Percentiles rank a stretch among this genome's conserved stretches.
Evolutionary conservation across 2,797 vertebrate genomes (phyloP).

Genomic region (Dermochelys coriacea): DNA sequence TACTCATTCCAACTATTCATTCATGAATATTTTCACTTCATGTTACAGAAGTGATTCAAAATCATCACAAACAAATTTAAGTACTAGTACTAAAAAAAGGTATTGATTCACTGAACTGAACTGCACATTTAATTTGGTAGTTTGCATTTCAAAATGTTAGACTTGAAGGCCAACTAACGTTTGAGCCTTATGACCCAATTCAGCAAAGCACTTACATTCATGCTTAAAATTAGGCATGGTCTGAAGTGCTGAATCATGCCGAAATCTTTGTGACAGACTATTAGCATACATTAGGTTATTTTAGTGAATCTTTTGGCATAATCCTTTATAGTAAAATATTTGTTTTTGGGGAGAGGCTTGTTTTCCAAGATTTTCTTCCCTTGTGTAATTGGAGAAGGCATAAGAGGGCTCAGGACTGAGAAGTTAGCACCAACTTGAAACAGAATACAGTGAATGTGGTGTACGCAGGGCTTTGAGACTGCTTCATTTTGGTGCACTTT

Average conservation of each 20-base stretch:
- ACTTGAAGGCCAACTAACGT: background rate
- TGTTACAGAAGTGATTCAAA: slow-evolving; percentile 11
- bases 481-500: background rate
- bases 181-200: background rate
- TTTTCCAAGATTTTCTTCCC: background rate
- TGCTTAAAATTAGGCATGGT: background rate
- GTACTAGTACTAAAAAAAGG: background rate
- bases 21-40: background rate
- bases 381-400: background rate
- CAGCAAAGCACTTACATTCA: background rate
- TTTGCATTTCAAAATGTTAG: background rate
- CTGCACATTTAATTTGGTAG: background rate
- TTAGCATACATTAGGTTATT: background rate
- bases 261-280: background rate
- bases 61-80: background rate
- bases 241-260: background rate
- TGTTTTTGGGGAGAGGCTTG: background rate
- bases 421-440: background rate
- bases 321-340: background rate
- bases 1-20: background rate
- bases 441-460: background rate
- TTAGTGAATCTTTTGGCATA: background rate
- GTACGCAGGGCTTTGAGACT: background rate
- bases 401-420: background rate
- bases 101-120: background rate